Conservation (phyloP, 2,113 vertebrate species). For the Psammodynastes pulverulentus region DNA sequence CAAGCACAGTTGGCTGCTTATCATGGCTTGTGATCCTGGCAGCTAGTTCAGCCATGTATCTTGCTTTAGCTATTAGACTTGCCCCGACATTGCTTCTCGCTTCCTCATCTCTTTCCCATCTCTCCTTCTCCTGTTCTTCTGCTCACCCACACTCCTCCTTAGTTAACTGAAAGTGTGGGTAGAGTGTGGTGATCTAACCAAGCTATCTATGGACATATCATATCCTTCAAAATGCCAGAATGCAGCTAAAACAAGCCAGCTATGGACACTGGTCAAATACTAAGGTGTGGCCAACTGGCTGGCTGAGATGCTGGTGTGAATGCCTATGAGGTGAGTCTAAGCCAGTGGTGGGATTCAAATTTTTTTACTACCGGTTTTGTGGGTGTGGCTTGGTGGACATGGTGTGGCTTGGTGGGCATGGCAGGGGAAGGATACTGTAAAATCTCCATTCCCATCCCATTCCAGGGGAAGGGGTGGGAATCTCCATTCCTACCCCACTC, state of each 20-base stretch:
- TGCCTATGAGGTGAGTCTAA: neutral
- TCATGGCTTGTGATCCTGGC: neutral
- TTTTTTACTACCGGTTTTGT: too few relatives aligned
- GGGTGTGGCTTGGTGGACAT: too few relatives aligned
- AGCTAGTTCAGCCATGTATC: neutral
- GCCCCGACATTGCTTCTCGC: neutral
- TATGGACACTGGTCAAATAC: neutral
- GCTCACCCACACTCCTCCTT: neutral
- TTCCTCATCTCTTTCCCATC: neutral
- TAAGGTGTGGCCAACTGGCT: neutral
- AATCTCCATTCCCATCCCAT: too few relatives aligned
- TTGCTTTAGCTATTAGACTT: neutral
- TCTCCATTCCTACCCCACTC: too few relatives aligned
- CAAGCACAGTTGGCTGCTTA: neutral
- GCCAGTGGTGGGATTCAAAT: neutral
- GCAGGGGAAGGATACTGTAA: too few relatives aligned
- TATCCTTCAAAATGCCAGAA: neutral
- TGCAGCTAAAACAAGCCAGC: neutral
- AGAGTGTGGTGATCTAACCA: neutral
- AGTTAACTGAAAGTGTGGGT: neutral
- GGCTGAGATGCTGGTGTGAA: neutral
- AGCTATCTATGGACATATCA: neutral
- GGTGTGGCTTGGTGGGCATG: too few relatives aligned
- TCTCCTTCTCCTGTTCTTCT: neutral
- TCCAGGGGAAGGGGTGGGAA: too few relatives aligned